A percentile compares a stretch with the other conserved stretches of the same genome.
These are phyloP conservation scores for Cryptomyrus ogoouensis DNA, from an alignment of 2,113 vertebrate species.

Conservation along the genomic window DNA sequence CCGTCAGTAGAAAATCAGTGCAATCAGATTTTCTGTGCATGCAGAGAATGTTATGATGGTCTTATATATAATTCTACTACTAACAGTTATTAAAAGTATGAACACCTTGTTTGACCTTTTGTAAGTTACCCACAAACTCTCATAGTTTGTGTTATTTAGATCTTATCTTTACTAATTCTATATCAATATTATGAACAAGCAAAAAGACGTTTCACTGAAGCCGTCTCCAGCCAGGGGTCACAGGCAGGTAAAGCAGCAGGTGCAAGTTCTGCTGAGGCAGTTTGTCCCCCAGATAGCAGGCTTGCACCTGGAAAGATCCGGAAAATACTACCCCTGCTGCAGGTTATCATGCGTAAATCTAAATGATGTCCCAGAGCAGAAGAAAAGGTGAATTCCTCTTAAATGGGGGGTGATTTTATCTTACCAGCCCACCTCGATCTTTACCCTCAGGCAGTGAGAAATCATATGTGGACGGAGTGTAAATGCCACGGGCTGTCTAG, in stretches of 20 bases:
- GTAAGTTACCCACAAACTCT: neutral
- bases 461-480: constrained; percentile 92
- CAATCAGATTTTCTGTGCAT: neutral
- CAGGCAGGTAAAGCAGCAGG: constrained; percentile 45
- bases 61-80: neutral
- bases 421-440: constrained; percentile 54
- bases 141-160: neutral
- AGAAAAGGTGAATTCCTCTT: constrained; percentile 57
- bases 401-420: constrained; percentile 61
- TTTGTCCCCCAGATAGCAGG: constrained; percentile 22
- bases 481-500: constrained; percentile 94
- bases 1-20: neutral
- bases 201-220: neutral
- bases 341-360: neutral
- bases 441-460: constrained; percentile 77
- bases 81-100: neutral
- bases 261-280: constrained; percentile 11
- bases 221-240: constrained; percentile 47
- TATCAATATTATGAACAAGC: neutral
- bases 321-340: neutral
- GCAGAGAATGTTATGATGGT: neutral
- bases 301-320: neutral
- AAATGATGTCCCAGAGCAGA: neutral
- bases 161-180: neutral
- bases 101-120: neutral